phyloP scores from a whole-genome alignment of 2,888 invertebrate genomes.

The Chalcis sispes region DNA sequence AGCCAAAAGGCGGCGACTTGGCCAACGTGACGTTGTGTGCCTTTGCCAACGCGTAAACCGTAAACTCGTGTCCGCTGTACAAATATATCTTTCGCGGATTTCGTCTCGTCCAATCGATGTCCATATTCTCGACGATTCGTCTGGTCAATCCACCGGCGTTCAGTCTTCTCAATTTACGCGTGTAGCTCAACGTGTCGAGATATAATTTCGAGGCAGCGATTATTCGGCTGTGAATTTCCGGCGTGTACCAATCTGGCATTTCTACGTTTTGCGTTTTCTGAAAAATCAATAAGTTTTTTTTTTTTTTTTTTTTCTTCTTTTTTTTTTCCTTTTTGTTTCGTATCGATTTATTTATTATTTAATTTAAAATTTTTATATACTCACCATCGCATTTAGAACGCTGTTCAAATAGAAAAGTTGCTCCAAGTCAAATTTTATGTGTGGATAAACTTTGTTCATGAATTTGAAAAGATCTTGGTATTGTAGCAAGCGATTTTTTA shows the following conservation, averaged over 20 bases:
- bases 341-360: not conserved
- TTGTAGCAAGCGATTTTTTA: not conserved
- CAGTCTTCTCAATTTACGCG: conserved; percentile 7
- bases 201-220: not conserved
- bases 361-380: not conserved
- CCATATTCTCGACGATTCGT: conserved; percentile 38
- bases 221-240: not conserved
- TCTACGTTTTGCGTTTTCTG: conserved; percentile 1
- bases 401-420: conserved; percentile 22
- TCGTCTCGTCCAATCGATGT: not conserved
- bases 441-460: not conserved
- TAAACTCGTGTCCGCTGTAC: conserved; percentile 82
- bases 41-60: conserved; percentile 80
- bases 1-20: conserved; percentile 61
- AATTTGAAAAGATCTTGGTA: not conserved
- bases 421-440: not conserved
- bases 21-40: conserved; percentile 75
- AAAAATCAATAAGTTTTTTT: not conserved
- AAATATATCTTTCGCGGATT: conserved; percentile 75
- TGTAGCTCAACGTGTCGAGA: conserved; percentile 33
- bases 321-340: not conserved
- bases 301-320: not conserved
- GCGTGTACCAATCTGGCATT: conserved; percentile 39
- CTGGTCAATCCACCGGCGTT: conserved; percentile 34
- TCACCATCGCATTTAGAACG: conserved; percentile 21